Evolutionary conservation across 2,113 vertebrate genomes (phyloP), one percentile per base, ranked within the genome.

Genomic region (Cervus canadensis): DNA sequence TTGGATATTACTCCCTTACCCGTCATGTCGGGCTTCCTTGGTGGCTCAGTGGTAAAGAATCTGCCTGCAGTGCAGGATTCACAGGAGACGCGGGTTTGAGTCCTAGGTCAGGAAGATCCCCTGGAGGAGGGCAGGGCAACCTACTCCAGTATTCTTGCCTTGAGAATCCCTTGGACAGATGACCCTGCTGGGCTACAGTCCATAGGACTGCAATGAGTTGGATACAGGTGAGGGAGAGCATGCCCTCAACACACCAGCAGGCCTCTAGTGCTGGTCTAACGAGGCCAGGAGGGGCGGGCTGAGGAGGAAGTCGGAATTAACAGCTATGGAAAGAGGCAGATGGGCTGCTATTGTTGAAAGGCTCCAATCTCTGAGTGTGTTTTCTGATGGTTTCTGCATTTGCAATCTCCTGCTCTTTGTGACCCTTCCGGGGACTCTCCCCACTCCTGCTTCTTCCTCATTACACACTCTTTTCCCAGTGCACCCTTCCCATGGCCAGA

Each of bases 291-390:
- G 17, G 87, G 59, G 25, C 13, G 3, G 16, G 48, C 25, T 0
- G 23, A 96, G 92, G 33, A 96, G 95, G 96, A 92, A 93, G 94
- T 87, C 23, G 25, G 76, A 57, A 19, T 71, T 71, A 36, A 71
- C n/a, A 36, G n/a, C 4, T 36, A 36, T 23, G 64, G 64, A 36
- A 36, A 12, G n/a, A 71, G n/a, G 43, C 16, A 91, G 95, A 96
- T 14, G 78, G 26, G 93, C 45, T 54, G 88, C 67, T 28, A 2
- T 23, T 94, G 71, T 95, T 71, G 43, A 83, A 52, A 74, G 60
- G 67, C 60, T 56, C 78, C 26, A 59, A 21, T 54, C 16, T 8
- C 57, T 91, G 95, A 86, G 85, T 90, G 85, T 89, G 81, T 71
- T 67, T 67, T 67, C 33, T 21, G 33, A n/a, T 4, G 33, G 13